Conservation (phyloP, 2,888 invertebrate genomes). For the Erpobdella octoculata region DNA sequence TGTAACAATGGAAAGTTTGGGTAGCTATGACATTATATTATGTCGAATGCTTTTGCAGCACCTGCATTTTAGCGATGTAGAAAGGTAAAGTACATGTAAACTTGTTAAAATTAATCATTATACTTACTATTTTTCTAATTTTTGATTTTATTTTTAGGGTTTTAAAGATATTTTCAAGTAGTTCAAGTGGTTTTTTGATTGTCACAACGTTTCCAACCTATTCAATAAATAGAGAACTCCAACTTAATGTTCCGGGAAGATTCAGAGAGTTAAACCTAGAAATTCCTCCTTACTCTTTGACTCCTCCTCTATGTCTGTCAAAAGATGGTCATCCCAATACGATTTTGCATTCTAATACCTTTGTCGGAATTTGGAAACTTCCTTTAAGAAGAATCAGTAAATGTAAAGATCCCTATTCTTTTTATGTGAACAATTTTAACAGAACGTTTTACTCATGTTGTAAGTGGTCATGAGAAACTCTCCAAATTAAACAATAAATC, state of each 20-base stretch:
- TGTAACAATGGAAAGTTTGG: constrained; percentile 15
- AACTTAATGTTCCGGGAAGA: constrained; percentile 22
- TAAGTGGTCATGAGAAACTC: too few relatives aligned
- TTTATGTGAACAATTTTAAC: too few relatives aligned
- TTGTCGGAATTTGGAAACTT: constrained; percentile 32
- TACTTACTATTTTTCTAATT: too few relatives aligned
- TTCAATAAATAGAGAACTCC: constrained; percentile 29
- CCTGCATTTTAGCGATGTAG: constrained; percentile 28
- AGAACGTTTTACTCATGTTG: too few relatives aligned
- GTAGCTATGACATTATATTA: constrained; percentile 33
- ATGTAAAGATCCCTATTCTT: too few relatives aligned
- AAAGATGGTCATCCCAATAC: constrained; percentile 29
- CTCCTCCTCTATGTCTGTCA: constrained; percentile 30
- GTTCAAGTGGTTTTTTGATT: constrained; percentile 28
- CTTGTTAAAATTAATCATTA: too few relatives aligned
- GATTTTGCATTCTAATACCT: constrained; percentile 27
- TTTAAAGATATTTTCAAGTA: constrained; percentile 30
- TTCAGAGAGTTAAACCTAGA: constrained; percentile 33
- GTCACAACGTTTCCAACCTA: constrained; percentile 30
- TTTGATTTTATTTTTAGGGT: constrained; percentile 18
- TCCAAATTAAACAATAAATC: too few relatives aligned
- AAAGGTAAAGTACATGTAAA: not conserved
- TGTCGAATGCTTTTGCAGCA: constrained; percentile 35
- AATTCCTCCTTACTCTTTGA: constrained; percentile 32
- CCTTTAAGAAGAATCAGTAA: constrained; percentile 19